Evolutionary conservation across 2,113 vertebrate genomes (phyloP).

Genomic region (Malurus cyaneus): DNA sequence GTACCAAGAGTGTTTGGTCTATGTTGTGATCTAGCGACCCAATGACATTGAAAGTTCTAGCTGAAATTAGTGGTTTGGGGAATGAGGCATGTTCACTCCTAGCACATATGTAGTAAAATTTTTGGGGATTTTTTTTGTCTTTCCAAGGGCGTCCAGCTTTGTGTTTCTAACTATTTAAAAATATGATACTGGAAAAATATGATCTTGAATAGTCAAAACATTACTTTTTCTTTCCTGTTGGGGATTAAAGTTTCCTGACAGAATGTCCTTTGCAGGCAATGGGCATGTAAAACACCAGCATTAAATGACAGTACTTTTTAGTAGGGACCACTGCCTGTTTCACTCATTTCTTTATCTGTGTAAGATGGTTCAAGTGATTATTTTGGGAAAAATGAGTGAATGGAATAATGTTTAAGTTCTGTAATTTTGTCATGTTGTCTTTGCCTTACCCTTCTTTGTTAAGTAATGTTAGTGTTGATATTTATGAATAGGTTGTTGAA

Average conservation of each 20-base stretch:
- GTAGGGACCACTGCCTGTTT: constrained; percentile 42
- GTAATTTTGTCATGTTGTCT: constrained; percentile 2
- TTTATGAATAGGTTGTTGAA: constrained; percentile 5
- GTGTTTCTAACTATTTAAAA: constrained; percentile 15
- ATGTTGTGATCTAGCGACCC: not conserved
- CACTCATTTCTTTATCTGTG: not conserved
- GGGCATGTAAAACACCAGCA: constrained; percentile 69
- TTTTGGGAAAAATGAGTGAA: constrained; percentile 27
- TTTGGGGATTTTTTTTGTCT: not conserved
- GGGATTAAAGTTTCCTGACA: constrained; percentile 54
- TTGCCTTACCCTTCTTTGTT: constrained; percentile 53
- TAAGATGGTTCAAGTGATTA: constrained; percentile 33
- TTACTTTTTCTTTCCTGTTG: constrained; percentile 28
- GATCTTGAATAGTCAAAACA: not conserved
- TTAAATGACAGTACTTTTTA: constrained; percentile 3
- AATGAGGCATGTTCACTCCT: not conserved
- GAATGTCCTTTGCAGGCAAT: constrained; percentile 67
- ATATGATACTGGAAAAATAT: not conserved
- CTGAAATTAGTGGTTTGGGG: constrained; percentile 16
- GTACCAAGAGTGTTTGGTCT: constrained; percentile 12
- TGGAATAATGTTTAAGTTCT: constrained; percentile 1
- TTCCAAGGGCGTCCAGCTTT: constrained; percentile 13
- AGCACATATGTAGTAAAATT: not conserved
- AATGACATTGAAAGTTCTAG: not conserved
- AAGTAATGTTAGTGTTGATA: constrained; percentile 1